These are phyloP conservation scores for Leptonema lineaticorne DNA, from an alignment of 1,140 invertebrate species.

Conservation along the genomic window DNA sequence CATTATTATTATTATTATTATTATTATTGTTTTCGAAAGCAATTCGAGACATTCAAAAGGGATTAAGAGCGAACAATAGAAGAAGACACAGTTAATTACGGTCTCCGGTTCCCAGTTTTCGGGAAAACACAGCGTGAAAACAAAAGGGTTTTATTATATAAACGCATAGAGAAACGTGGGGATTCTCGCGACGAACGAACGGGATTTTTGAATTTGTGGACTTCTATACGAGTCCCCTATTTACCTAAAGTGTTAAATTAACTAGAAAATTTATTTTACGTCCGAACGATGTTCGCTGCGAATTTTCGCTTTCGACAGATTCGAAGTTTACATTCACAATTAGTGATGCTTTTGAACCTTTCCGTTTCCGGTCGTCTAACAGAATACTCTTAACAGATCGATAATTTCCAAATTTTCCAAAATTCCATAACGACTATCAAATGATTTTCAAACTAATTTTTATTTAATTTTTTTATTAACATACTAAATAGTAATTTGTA, in stretches of 20 bases:
- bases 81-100: constrained; percentile 2
- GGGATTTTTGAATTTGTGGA: background rate
- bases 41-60: constrained; percentile 8
- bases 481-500: no score
- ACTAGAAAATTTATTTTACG: background rate
- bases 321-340: constrained; percentile 2
- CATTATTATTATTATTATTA: no score
- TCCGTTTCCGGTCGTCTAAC: no score
- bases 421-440: no score
- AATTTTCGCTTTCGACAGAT: constrained; percentile 2
- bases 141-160: constrained; percentile 5
- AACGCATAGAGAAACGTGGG: no score
- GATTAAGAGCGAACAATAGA: background rate
- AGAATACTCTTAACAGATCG: no score
- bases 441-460: no score
- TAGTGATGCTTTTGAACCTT: background rate
- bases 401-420: no score
- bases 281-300: background rate
- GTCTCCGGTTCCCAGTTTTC: background rate
- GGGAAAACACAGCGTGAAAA: constrained; percentile 6
- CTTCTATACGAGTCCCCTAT: background rate
- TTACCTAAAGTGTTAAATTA: background rate
- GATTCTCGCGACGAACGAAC: no score
- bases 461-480: no score
- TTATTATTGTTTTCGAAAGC: constrained; percentile 10